These are phyloP conservation scores for Hippoglossus stenolepis DNA, from an alignment of 2,113 vertebrate species.

Conservation along the genomic window DNA sequence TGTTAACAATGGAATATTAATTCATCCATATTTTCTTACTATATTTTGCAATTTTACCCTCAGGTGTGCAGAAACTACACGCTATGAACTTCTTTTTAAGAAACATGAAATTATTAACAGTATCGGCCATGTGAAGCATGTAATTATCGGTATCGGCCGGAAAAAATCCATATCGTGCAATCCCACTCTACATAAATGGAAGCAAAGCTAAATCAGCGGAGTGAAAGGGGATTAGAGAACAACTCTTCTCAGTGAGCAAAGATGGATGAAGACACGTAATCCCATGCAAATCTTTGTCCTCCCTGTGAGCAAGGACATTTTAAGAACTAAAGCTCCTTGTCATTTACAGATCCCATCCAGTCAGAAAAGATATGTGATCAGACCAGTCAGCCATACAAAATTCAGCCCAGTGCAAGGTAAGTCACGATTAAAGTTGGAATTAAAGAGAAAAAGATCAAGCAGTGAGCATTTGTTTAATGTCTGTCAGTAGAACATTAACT, in stretches of 20 bases:
- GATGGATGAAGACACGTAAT: slow-evolving; percentile 39
- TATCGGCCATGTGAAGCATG: no score
- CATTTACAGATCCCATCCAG: slow-evolving; percentile 10
- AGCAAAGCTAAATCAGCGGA: slow-evolving; percentile 24
- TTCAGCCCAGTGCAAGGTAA: background rate
- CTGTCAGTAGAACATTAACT: background rate
- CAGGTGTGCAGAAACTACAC: no score
- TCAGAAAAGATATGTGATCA: slow-evolving; percentile 1
- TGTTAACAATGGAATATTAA: no score
- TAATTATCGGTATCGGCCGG: no score
- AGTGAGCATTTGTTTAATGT: background rate
- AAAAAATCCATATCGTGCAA: no score
- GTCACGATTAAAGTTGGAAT: background rate
- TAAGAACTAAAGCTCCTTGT: slow-evolving; percentile 25
- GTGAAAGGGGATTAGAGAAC: slow-evolving; percentile 59
- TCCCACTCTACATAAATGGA: slow-evolving; percentile 5
- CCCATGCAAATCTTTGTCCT: slow-evolving; percentile 15
- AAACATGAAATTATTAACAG: no score
- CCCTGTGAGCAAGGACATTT: slow-evolving; percentile 9
- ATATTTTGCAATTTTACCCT: no score
- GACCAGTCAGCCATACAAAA: background rate
- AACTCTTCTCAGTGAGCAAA: slow-evolving; percentile 41
- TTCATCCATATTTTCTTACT: no score
- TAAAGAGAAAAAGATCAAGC: background rate
- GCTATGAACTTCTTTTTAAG: no score